A percentile compares a stretch with the other conserved stretches of the same genome.
phyloP scores from a whole-genome alignment of 2,888 invertebrate species.

The Cryptophagus acutangulus region DNA sequence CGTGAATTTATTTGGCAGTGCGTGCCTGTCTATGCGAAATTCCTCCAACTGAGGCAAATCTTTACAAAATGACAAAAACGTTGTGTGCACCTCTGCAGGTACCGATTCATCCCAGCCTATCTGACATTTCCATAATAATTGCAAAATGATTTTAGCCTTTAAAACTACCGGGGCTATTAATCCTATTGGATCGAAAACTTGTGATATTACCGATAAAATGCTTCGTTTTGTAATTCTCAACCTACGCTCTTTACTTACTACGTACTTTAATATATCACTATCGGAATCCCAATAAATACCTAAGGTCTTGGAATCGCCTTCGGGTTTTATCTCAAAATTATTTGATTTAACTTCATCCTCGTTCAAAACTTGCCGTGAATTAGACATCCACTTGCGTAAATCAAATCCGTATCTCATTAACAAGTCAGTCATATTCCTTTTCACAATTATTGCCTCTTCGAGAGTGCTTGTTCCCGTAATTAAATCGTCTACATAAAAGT shows the following conservation, averaged over 20 bases:
- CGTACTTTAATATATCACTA: not conserved
- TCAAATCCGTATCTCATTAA: not conserved
- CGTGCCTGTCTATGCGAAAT: slow-evolving; percentile 11
- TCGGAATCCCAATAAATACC: not conserved
- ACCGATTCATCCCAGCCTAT: slow-evolving; percentile 29
- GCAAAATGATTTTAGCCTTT: too few species aligned
- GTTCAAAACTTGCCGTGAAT: not conserved
- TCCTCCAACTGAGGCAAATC: too few species aligned
- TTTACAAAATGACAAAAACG: too few species aligned
- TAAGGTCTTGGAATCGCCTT: not conserved
- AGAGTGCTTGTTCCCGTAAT: not conserved
- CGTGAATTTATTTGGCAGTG: not conserved
- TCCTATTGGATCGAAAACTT: not conserved
- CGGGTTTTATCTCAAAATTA: slow-evolving; percentile 4
- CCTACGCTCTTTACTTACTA: not conserved
- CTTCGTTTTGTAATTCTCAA: not conserved
- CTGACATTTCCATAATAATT: too few species aligned
- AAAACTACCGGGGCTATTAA: not conserved
- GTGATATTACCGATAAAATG: not conserved
- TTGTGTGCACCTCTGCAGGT: slow-evolving; percentile 9
- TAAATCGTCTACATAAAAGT: slow-evolving; percentile 6
- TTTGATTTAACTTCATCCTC: slow-evolving; percentile 3
- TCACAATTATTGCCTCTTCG: not conserved
- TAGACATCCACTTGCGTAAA: slow-evolving; percentile 3
- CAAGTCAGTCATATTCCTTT: not conserved